Evolutionary conservation across 1,140 invertebrate genomes (phyloP).

Genomic region (Zaprionus ghesquierei): DNA sequence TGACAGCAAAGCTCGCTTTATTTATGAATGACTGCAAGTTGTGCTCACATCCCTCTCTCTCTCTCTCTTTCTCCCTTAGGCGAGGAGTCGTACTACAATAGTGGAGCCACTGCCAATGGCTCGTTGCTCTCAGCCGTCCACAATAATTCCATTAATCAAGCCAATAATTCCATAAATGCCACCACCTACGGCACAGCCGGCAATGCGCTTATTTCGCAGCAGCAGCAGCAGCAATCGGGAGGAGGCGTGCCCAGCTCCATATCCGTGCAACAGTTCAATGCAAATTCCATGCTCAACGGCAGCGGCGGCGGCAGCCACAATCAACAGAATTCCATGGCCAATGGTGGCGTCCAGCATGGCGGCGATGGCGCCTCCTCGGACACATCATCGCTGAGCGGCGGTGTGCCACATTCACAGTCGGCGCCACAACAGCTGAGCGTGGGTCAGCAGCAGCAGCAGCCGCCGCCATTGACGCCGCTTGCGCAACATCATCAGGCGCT

Average conservation of each 20-base stretch:
- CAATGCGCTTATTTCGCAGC: constrained; percentile 58
- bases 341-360: constrained; percentile 45
- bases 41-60: neutral
- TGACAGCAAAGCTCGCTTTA: constrained; percentile 17
- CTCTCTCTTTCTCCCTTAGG: constrained; percentile 37
- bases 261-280: constrained; percentile 82
- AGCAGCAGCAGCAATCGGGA: constrained; percentile 51
- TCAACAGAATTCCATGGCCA: constrained; percentile 70
- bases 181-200: constrained; percentile 66
- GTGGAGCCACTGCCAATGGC: constrained; percentile 72
- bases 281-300: constrained; percentile 62
- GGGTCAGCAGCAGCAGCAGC: constrained; percentile 59
- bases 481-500: constrained; percentile 82
- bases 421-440: constrained; percentile 75
- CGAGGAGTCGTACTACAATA: constrained; percentile 77
- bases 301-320: constrained; percentile 35
- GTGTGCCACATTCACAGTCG: constrained; percentile 80
- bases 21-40: constrained; percentile 61
- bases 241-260: constrained; percentile 74
- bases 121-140: constrained; percentile 77
- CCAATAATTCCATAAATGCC: constrained; percentile 77
- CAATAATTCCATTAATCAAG: constrained; percentile 81
- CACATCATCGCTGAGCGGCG: constrained; percentile 73
- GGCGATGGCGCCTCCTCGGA: constrained; percentile 77
- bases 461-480: constrained; percentile 70